These are phyloP conservation scores for Acrobasis suavella DNA, from an alignment of 2,888 invertebrate genomes.

Conservation along the genomic window DNA sequence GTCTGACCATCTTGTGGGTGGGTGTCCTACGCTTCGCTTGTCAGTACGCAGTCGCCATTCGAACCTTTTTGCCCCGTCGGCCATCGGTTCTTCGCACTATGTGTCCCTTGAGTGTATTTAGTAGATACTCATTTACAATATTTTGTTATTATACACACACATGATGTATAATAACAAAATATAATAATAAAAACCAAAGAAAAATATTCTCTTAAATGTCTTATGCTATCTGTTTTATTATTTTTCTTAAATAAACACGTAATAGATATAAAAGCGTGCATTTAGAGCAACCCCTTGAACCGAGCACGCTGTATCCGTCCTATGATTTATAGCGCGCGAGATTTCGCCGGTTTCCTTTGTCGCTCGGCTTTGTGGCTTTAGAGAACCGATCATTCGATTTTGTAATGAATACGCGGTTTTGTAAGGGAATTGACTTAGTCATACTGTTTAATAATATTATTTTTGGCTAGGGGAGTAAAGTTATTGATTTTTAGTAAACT, in stretches of 20 bases:
- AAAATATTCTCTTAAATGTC: too few relatives aligned
- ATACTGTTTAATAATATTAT: slow-evolving; percentile 34
- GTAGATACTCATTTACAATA: too few relatives aligned
- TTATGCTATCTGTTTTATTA: too few relatives aligned
- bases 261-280: slow-evolving; percentile 29
- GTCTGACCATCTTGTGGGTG: too few relatives aligned
- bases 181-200: too few relatives aligned
- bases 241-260: slow-evolving; percentile 7
- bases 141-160: too few relatives aligned
- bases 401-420: slow-evolving; percentile 29
- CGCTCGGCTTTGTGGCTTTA: slow-evolving; percentile 31
- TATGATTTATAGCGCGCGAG: slow-evolving; percentile 33
- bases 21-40: too few relatives aligned
- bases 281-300: slow-evolving; percentile 35
- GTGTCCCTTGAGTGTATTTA: too few relatives aligned
- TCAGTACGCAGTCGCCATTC: too few relatives aligned
- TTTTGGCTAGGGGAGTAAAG: not conserved
- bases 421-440: slow-evolving; percentile 11
- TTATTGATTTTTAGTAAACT: not conserved
- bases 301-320: slow-evolving; percentile 33
- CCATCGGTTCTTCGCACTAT: too few relatives aligned
- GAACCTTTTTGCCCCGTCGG: too few relatives aligned
- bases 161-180: too few relatives aligned
- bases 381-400: slow-evolving; percentile 32
- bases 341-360: slow-evolving; percentile 29